phyloP scores from a whole-genome alignment of 2,113 vertebrate species.

The Sceloporus undulatus region DNA sequence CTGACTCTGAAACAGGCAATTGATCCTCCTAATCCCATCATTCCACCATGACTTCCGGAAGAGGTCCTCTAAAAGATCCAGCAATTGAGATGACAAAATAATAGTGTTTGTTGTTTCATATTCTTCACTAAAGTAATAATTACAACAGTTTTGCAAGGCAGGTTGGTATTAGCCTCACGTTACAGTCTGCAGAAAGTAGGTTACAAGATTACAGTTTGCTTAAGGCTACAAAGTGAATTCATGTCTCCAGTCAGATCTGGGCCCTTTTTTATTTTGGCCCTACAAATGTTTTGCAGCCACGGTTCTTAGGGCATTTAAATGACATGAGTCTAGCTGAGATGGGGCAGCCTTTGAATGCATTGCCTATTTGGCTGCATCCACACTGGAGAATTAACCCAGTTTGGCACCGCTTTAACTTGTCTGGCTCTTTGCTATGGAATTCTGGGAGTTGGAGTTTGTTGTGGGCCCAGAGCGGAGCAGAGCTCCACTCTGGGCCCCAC shows the following conservation, averaged over 20 bases:
- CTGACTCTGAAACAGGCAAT: not conserved
- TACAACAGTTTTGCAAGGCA: not conserved
- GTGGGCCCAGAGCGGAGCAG: too few species aligned
- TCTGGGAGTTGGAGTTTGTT: too few species aligned
- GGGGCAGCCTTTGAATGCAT: too few species aligned
- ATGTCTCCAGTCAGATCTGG: not conserved
- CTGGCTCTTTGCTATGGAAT: too few species aligned
- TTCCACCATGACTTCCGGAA: not conserved
- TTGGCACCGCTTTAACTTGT: too few species aligned
- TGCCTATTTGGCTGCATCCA: too few species aligned
- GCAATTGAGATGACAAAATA: not conserved
- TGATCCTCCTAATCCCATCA: not conserved
- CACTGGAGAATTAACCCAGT: too few species aligned
- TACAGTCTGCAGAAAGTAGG: not conserved
- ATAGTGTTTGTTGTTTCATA: not conserved
- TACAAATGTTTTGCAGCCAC: not conserved
- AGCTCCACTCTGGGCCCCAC: too few species aligned
- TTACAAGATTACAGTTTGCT: not conserved
- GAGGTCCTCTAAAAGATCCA: not conserved
- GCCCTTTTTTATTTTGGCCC: too few species aligned
- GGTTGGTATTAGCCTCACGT: not conserved
- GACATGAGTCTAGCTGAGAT: not conserved
- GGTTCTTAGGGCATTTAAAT: not conserved
- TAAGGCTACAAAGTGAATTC: not conserved
- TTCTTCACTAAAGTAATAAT: not conserved